phyloP scores from a whole-genome alignment of 2,113 vertebrate genomes.

The Addax nasomaculatus region DNA sequence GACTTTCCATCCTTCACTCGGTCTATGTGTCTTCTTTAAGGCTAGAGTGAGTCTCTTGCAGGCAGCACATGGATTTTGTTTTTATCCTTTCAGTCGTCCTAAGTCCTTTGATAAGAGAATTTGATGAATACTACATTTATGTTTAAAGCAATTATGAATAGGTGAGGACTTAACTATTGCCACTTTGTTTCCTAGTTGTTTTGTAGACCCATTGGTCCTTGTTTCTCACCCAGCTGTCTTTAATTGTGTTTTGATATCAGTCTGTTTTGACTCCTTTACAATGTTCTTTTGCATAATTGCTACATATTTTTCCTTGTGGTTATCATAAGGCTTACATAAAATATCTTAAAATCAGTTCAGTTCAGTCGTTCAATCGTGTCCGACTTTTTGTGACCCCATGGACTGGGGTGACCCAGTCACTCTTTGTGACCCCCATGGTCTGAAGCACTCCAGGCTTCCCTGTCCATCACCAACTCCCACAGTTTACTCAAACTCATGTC shows the following conservation, averaged over 20 bases:
- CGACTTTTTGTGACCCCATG: neutral
- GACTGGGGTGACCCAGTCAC: neutral
- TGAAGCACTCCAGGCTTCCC: rapidly evolving
- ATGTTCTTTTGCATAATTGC: neutral
- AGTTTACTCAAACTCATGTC: neutral
- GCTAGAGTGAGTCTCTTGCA: neutral
- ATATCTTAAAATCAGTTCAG: neutral
- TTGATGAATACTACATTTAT: neutral
- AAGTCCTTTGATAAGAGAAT: neutral
- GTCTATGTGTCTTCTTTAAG: neutral
- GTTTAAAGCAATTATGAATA: neutral
- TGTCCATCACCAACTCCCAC: neutral
- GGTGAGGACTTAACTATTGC: neutral
- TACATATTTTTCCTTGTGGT: neutral
- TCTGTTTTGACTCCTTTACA: neutral
- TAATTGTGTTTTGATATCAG: neutral
- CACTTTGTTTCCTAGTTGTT: neutral
- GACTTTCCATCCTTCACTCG: neutral
- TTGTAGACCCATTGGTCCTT: neutral
- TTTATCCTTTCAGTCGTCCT: neutral
- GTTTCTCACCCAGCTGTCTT: neutral
- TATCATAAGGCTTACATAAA: neutral
- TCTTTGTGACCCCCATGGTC: neutral
- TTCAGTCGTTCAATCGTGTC: rapidly evolving
- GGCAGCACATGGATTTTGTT: neutral